Evolutionary conservation across 2,888 invertebrate species (phyloP).

Genomic region (Diplazon laetatorius): DNA sequence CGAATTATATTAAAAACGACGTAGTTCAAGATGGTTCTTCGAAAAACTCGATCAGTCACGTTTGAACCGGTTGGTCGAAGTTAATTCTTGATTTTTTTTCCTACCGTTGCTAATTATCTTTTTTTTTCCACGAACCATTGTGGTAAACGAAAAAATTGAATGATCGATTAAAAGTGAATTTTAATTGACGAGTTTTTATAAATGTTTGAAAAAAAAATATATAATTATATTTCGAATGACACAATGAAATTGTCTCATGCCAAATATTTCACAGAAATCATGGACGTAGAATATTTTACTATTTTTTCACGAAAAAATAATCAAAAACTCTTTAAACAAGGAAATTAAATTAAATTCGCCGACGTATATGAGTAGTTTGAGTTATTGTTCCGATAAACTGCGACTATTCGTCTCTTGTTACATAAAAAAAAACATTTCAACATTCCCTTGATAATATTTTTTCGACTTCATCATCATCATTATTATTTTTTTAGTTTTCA

Average conservation of each 20-base stretch:
- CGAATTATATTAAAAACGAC: constrained; percentile 55
- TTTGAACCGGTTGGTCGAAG: constrained; percentile 13
- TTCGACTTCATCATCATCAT: background rate
- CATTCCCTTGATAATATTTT: background rate
- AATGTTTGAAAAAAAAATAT: too few species aligned
- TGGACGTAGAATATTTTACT: too few species aligned
- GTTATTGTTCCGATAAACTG: background rate
- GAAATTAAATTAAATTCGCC: too few species aligned
- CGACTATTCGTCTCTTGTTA: background rate
- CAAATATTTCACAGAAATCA: too few species aligned
- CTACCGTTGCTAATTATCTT: background rate
- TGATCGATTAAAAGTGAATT: constrained; percentile 25
- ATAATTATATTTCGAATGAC: too few species aligned
- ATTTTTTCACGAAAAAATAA: too few species aligned
- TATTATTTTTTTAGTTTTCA: background rate
- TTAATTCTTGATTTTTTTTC: background rate
- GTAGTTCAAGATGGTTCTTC: constrained; percentile 1
- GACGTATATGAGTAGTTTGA: too few species aligned
- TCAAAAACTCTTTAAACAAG: too few species aligned
- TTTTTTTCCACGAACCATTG: constrained; percentile 6
- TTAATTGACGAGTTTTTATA: background rate
- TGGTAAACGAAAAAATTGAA: constrained; percentile 29
- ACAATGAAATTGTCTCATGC: too few species aligned
- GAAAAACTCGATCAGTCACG: constrained; percentile 15
- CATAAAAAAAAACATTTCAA: background rate